Percentiles rank a stretch among this genome's conserved stretches.
phyloP scores from a whole-genome alignment of 2,888 invertebrate species.

The Prosapia bicincta region DNA sequence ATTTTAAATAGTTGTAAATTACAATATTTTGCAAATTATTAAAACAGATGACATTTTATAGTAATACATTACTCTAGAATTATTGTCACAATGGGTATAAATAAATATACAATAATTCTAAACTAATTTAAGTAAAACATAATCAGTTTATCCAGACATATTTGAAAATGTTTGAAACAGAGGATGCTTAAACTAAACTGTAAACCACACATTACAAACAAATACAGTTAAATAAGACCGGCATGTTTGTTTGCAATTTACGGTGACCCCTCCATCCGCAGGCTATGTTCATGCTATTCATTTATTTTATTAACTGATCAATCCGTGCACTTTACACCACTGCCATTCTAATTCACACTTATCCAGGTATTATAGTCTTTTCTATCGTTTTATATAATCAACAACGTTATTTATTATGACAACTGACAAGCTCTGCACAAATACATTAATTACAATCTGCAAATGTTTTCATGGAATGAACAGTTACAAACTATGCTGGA shows the following conservation, averaged over 20 bases:
- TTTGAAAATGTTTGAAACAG: not conserved
- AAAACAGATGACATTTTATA: no score
- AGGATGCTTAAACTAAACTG: not conserved
- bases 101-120: no score
- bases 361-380: constrained; percentile 18
- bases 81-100: not conserved
- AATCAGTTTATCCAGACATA: not conserved
- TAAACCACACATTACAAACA: not conserved
- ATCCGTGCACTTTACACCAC: constrained; percentile 2
- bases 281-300: constrained; percentile 5
- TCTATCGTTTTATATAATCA: not conserved
- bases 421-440: not conserved
- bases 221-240: not conserved
- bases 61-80: no score
- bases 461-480: not conserved
- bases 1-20: no score
- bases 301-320: constrained; percentile 22
- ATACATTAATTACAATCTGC: not conserved
- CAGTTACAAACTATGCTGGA: not conserved
- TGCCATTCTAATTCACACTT: constrained; percentile 14
- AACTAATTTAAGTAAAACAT: no score
- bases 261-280: not conserved
- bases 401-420: not conserved
- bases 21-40: no score
- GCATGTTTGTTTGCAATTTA: not conserved